These are phyloP conservation scores for Anastatus disparis DNA, from an alignment of 1,140 invertebrate genomes.

Conservation along the genomic window DNA sequence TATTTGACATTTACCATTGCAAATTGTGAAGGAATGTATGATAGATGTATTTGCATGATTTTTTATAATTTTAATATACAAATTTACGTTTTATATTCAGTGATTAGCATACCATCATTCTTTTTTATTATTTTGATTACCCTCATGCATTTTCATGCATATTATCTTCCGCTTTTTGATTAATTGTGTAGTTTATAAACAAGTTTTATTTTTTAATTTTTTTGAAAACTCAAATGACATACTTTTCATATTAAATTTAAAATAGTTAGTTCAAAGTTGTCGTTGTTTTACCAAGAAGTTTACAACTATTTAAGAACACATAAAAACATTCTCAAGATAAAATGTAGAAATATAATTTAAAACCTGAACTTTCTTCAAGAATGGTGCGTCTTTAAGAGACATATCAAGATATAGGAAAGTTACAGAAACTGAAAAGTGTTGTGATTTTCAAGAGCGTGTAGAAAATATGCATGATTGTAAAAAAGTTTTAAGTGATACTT, in stretches of 20 bases:
- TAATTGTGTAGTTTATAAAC: constrained; percentile 20
- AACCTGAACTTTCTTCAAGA: constrained; percentile 30
- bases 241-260: background rate
- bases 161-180: constrained; percentile 41
- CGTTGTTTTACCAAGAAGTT: background rate
- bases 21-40: background rate
- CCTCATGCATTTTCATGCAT: constrained; percentile 38
- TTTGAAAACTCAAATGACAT: constrained; percentile 1
- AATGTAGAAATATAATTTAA: constrained; percentile 20
- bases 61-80: background rate
- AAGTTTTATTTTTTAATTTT: constrained; percentile 37
- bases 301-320: constrained; percentile 4
- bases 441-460: constrained; percentile 37
- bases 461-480: constrained; percentile 42
- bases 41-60: background rate
- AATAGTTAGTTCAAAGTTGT: constrained; percentile 1
- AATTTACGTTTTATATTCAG: background rate
- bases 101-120: background rate
- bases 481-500: constrained; percentile 37
- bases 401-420: constrained; percentile 24
- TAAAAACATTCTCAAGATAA: constrained; percentile 24
- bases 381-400: constrained; percentile 2
- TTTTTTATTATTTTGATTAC: constrained; percentile 19
- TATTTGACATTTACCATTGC: no score
- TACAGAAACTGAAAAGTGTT: constrained; percentile 29